Base-by-base conservation (phyloP, 2,888 invertebrate species). In the Drosophila aldrichi region DNA sequence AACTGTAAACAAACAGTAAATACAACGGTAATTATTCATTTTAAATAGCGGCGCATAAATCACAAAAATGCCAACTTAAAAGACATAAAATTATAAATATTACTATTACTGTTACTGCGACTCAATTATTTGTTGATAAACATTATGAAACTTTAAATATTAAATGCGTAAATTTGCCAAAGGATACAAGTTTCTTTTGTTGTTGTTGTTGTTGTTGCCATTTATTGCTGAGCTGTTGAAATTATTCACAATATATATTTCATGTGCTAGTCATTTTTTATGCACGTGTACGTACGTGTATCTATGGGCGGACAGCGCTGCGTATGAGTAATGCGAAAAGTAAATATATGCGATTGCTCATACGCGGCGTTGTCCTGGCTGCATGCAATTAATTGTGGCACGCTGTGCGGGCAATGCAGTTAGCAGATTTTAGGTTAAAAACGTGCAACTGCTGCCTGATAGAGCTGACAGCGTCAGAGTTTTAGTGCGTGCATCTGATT, bases 401-500 rank as follows among this genome's bases (percentile, higher is more conserved):
- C 78, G 62, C 65, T 63, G 36, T 64, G 36, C 12, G 41, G 67
- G 64, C 57, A 56, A 52, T 70, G 67, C 78, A 77, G 73, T 70
- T 79, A 79, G 67, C 81, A 81, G 77, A 81, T 73, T 73, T 78
- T 68, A 57, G 55, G 46, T 57, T 65, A 52, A 56, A 74, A 66
- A 71, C 52, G 64, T 78, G 76, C 76, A 63, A 71, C 65, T 57
- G 38, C 65, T 62, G 69, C 51, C 65, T 55, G 69, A 66, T 77
- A 68, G 52, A 77, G 71, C 79, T 74, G 70, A 65, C 62, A 70
- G 68, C 83, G 49, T 58, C 61, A 66, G 81, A 71, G 70, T 62
- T 74, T 64, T 67, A 68, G 79, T 83, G 82, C 83, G 85, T 78
- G 85, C 48, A 54, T 52, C 74, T 84, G 84, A 84, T 86, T 84